Evolutionary conservation across 2,888 invertebrate genomes (phyloP).

Genomic region (Cheiracanthium punctorium): DNA sequence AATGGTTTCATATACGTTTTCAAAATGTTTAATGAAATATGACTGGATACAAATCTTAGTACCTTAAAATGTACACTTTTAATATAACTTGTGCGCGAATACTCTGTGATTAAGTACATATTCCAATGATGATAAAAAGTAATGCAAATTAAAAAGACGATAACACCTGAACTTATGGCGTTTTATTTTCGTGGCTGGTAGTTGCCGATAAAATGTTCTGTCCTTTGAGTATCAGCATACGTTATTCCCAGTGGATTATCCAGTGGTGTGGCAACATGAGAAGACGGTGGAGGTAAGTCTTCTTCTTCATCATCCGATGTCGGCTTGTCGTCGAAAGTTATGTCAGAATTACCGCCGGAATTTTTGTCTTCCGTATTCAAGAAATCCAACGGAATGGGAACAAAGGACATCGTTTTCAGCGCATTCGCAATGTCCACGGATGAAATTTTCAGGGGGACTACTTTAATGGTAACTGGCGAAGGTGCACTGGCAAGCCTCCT

Average conservation of each 20-base stretch:
- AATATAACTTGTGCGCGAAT: background rate
- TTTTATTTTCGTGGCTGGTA: constrained; percentile 19
- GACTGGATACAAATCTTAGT: background rate
- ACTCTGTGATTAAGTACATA: background rate
- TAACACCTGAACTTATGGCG: background rate
- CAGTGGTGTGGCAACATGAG: constrained; percentile 51
- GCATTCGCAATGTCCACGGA: constrained; percentile 44
- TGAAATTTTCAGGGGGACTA: constrained; percentile 46
- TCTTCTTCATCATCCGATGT: constrained; percentile 24
- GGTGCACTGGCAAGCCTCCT: constrained; percentile 24
- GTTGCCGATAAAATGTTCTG: constrained; percentile 25
- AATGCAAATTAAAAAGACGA: too few relatives aligned
- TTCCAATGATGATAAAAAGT: background rate
- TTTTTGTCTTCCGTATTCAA: constrained; percentile 19
- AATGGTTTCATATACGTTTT: too few relatives aligned
- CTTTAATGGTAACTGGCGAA: constrained; percentile 47
- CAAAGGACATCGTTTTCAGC: constrained; percentile 48
- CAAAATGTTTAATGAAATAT: too few relatives aligned
- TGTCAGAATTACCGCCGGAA: background rate
- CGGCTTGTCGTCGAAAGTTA: constrained; percentile 20
- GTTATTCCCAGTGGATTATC: constrained; percentile 55
- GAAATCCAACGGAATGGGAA: constrained; percentile 43
- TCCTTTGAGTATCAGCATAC: constrained; percentile 43
- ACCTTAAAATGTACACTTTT: background rate
- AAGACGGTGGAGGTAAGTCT: constrained; percentile 43